Evolutionary conservation across 1,140 invertebrate species (phyloP), one percentile per base, ranked within the genome.

Genomic region (Nasonia vitripennis): DNA sequence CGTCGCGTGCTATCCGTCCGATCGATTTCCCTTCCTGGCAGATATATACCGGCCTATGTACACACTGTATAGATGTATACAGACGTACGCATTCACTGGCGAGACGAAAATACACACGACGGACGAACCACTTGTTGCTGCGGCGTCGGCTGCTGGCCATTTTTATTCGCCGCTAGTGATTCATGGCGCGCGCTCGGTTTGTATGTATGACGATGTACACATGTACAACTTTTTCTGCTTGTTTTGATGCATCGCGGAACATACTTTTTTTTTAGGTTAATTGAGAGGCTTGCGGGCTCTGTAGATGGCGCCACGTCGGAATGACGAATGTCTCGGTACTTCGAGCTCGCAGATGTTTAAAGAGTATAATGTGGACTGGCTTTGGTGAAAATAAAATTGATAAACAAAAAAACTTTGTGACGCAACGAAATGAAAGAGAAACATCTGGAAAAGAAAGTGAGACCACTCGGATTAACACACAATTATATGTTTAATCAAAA

Each of bases 401-500:
- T 20, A 20, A 6, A 5, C 0, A 62, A 62, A 62, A 62, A 62
- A 62, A n/a, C 2, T 62, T 62, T 4, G 10, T 14, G 14, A 51
- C 55, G 17, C n/a, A n/a, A 62, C 17, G 14, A n/a, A 62, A n/a
- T 7, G 17, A 20, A 62, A 20, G 55, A 62, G 0, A 45, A 9
- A 77, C 74, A 20, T 68, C 4, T 31, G 55, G 90, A 90, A 91
- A 91, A 90, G 87, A 89, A 91, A 90, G 67, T 79, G 87, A 90
- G 85, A 89, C 89, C 81, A 87, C 82, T 89, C 88, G 86, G 88
- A 62, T 92, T 91, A 92, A 93, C 91, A 92, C 91, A 92, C 91
- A 92, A 92, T 92, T 91, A 93, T 91, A 93, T 93, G 91, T 93
- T 93, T 93, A 93, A 93, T 93, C 91, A 93, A 93, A 93, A 93